phyloP scores from a whole-genome alignment of 2,797 vertebrate species.

The Myoxocephalus aenaeus region DNA sequence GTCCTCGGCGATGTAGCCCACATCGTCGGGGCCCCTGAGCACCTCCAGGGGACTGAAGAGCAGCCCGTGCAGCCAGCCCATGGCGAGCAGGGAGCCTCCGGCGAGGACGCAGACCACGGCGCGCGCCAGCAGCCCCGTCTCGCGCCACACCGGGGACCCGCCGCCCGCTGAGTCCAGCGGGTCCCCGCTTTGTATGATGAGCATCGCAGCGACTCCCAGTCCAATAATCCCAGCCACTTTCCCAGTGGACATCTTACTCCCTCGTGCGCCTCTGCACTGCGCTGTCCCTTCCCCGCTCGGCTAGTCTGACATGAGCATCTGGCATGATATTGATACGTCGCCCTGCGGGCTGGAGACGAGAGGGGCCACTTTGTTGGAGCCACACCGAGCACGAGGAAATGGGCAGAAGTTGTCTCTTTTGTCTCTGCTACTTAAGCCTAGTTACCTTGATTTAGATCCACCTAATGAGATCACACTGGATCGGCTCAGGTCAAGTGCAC shows the following conservation, averaged over 20 bases:
- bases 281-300: background rate
- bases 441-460: background rate
- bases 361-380: slow-evolving; percentile 15
- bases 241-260: slow-evolving; percentile 29
- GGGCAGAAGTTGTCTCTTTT: background rate
- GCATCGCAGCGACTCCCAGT: slow-evolving; percentile 47
- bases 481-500: background rate
- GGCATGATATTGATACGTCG: background rate
- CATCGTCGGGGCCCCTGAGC: slow-evolving; percentile 78
- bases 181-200: slow-evolving; percentile 62
- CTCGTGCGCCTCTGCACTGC: background rate
- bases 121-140: slow-evolving; percentile 43
- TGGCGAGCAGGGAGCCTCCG: slow-evolving; percentile 54
- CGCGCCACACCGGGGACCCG: slow-evolving; percentile 59
- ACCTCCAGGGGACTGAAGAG: slow-evolving; percentile 82
- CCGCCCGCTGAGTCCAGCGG: slow-evolving; percentile 36
- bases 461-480: slow-evolving; percentile 12
- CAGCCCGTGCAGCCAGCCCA: slow-evolving; percentile 75
- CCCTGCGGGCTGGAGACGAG: slow-evolving; percentile 20
- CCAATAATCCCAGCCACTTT: slow-evolving; percentile 52
- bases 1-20: slow-evolving; percentile 83
- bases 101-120: slow-evolving; percentile 61
- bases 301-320: background rate
- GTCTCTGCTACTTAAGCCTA: background rate
- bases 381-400: slow-evolving; percentile 31